Evolutionary conservation across 1,140 invertebrate species (phyloP), one percentile per base, ranked within the genome.

Genomic region (Anastrepha obliqua): DNA sequence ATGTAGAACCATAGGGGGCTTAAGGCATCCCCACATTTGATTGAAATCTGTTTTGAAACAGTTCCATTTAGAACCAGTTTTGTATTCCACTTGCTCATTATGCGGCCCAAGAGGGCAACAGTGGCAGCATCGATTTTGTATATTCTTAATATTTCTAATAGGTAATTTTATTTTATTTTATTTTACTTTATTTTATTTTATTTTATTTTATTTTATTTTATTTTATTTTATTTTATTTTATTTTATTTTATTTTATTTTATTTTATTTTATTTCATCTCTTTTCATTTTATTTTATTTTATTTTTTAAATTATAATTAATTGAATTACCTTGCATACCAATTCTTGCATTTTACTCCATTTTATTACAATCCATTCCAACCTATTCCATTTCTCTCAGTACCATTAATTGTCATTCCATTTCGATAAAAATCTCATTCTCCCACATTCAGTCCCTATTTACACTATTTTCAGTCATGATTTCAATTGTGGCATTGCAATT

Each of bases 271-370:
- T 65, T 44, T 87, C 42, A 44, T 87, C 65, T 65, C 42, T 3
- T 67, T 87, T 87, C 39, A 17, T 87, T 87, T 64, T 67, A 44
- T 29, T 64, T 67, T 44, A 11, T 64, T 65, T 29, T 39, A 39
- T n/a, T 13, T 42, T 64, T 64, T 29, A 29, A 29, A 42, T 42
- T 87, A 42, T 65, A 44, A 9, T 65, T 7, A 42, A 64, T 65
- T 65, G 29, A 29, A 29, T 29, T 29, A 29, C 29, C 29, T 29
- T 29, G 29, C 29, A 29, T 29, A 29, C 29, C 29, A 29, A 29
- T 29, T 29, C 29, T 29, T 29, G 0, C 29, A 29, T 55, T 55
- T 55, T 55, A 55, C 51, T 55, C 11, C 51, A 29, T 29, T 55
- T 55, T 55, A 55, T 55, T 2, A 55, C 6, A 55, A 55, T 55